Conservation (phyloP, 2,113 vertebrate species). For the Periophthalmodon schlosseri region DNA sequence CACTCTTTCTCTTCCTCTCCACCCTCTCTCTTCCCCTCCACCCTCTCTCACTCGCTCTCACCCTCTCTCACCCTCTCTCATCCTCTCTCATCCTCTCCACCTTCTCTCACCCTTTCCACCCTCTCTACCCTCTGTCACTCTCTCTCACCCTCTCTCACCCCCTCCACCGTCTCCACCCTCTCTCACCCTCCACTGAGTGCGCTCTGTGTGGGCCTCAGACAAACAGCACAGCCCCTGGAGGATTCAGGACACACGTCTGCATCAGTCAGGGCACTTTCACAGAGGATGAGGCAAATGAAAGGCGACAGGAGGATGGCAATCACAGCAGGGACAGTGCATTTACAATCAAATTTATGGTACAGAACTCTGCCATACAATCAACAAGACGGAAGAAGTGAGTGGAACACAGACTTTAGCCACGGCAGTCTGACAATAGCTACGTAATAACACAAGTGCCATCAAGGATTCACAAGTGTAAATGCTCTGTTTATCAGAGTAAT, state of each 20-base stretch:
- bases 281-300: background rate
- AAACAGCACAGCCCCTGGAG: constrained; percentile 37
- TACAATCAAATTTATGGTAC: background rate
- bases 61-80: background rate
- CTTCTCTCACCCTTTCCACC: background rate
- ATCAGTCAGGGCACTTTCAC: constrained; percentile 20
- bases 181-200: background rate
- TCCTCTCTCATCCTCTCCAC: too few species aligned
- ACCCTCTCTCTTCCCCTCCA: background rate
- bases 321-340: background rate
- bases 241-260: constrained; percentile 37
- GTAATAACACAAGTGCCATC: background rate
- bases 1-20: background rate
- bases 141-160: background rate
- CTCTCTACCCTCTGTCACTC: background rate
- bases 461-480: background rate
- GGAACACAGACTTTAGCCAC: background rate
- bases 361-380: constrained; percentile 2
- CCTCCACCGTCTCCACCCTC: background rate
- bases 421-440: background rate
- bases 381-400: constrained; percentile 5
- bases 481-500: background rate
- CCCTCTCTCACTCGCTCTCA: background rate
- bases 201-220: constrained; percentile 30
- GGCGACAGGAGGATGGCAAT: constrained; percentile 20